phyloP scores from a whole-genome alignment of 1,140 invertebrate species.

The Epicauta chinensis region DNA sequence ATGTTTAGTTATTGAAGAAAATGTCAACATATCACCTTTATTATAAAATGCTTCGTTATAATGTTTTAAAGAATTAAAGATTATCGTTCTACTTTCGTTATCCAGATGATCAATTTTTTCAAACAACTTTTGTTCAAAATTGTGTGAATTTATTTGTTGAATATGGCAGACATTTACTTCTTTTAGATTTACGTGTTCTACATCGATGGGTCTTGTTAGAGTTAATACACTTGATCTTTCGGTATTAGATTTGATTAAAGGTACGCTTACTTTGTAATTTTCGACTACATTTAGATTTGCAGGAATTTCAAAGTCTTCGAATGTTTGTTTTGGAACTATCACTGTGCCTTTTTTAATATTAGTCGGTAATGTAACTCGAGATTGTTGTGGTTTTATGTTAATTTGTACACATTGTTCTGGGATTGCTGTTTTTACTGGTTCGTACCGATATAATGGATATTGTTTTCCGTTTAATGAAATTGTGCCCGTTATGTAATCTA shows the following conservation, averaged over 20 bases:
- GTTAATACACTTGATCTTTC: neutral
- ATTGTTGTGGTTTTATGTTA: neutral
- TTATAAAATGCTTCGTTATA: slow-evolving; percentile 3
- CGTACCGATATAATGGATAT: neutral
- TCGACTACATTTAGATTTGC: neutral
- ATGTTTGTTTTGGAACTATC: neutral
- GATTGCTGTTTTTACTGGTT: neutral
- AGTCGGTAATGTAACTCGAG: neutral
- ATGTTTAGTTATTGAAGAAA: slow-evolving; percentile 13
- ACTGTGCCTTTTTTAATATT: neutral
- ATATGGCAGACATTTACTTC: neutral
- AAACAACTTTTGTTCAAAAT: neutral
- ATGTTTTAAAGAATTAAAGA: neutral
- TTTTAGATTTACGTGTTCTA: neutral
- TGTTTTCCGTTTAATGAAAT: neutral
- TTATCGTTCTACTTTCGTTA: neutral
- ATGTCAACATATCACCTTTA: neutral
- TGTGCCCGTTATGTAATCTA: neutral
- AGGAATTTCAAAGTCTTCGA: neutral
- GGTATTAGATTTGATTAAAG: neutral
- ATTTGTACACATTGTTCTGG: too few species aligned
- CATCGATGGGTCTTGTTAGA: neutral
- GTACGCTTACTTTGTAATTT: neutral
- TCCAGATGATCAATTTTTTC: neutral
- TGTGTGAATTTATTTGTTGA: neutral